Conservation (phyloP, 1,140 invertebrate species). For the Oncopodura yosiiana region DNA sequence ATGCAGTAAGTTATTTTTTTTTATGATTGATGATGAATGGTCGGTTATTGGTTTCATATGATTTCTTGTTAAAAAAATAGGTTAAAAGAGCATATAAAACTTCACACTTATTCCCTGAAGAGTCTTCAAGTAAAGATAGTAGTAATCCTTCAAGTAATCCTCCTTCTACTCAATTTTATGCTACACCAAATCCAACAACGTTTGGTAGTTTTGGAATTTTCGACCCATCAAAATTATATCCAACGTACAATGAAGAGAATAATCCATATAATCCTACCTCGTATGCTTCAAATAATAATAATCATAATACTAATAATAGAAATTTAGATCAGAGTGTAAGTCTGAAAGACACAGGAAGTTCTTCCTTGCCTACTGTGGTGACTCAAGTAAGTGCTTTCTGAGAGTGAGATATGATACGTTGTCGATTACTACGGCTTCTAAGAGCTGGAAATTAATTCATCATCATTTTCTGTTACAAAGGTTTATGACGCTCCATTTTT, state of each 20-base stretch:
- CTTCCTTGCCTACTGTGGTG: conserved; percentile 23
- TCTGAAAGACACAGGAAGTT: conserved; percentile 21
- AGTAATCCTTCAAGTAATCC: no score
- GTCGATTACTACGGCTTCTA: no score
- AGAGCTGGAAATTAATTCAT: background rate
- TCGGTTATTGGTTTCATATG: no score
- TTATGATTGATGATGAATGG: no score
- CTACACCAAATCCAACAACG: no score
- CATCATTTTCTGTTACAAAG: background rate
- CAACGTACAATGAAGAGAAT: conserved; percentile 10
- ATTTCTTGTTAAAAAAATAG: no score
- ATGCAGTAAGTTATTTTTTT: no score
- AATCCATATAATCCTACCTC: conserved; percentile 6
- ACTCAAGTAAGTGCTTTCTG: conserved; percentile 2
- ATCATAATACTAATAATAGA: background rate
- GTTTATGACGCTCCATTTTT: conserved; percentile 82
- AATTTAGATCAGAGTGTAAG: conserved; percentile 19
- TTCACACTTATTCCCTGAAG: conserved; percentile 23
- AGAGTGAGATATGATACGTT: no score
- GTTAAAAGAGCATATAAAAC: conserved; percentile 29
- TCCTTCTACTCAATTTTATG: no score
- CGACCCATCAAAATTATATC: conserved; percentile 17
- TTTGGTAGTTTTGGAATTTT: background rate
- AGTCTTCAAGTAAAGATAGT: background rate
- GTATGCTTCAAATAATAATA: background rate